Evolutionary conservation across 2,888 invertebrate genomes (phyloP), one percentile per base, ranked within the genome.

Genomic region (Tubulanus polymorphus): DNA sequence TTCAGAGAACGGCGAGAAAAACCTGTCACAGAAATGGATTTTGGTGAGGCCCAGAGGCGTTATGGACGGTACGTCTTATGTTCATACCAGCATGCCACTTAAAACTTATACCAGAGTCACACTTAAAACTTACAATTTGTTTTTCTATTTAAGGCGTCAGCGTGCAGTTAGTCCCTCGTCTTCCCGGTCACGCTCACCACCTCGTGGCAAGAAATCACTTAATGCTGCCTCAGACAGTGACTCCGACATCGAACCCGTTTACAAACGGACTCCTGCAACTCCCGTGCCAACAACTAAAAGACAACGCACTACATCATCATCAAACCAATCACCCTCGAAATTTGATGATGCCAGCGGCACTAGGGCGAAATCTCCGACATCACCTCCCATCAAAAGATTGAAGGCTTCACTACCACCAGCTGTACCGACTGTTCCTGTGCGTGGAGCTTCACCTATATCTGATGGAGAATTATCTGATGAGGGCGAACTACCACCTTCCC

Each of bases 401-500:
- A 37, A 48, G 12, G 55, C 56, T 25, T 55, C 59, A 8, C 23
- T 57, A 2, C 57, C 62, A 5, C 63, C 62, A 12, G 56, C 64
- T 1, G 57, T 61, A 23, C 59, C 61, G 8, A 49, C 54, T 10
- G 20, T 56, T 3, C 23, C 51, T 5, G 48, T 57, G 29, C n/a
- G n/a, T n/a, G n/a, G n/a, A n/a, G n/a, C n/a, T n/a, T n/a, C n/a
- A n/a, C n/a, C n/a, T n/a, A n/a, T n/a, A n/a, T n/a, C n/a, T n/a
- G n/a, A n/a, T n/a, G n/a, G n/a, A n/a, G n/a, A n/a, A n/a, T n/a
- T n/a, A n/a, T n/a, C n/a, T n/a, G n/a, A n/a, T n/a, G n/a, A n/a
- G 49, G 55, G 48, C 54, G 61, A 41, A 59, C 61, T 12, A 18
- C 56, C 5, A 55, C 57, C 26, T 60, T 63, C 20, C 62, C 61